These are phyloP conservation scores for Scalopus aquaticus DNA, from an alignment of 2,113 vertebrate genomes.

Conservation along the genomic window DNA sequence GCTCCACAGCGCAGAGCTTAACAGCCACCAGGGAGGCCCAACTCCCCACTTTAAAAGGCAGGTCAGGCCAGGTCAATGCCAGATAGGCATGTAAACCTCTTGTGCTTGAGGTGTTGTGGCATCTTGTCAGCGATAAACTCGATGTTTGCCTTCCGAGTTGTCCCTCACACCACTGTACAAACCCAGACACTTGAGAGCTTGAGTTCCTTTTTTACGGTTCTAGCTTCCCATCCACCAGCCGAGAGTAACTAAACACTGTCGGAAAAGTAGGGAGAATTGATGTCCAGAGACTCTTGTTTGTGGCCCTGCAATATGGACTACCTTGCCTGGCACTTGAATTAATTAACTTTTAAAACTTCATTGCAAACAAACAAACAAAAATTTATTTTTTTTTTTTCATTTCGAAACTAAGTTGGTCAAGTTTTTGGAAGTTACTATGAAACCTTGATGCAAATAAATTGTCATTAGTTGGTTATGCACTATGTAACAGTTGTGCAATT, in stretches of 20 bases:
- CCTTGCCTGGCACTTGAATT: not conserved
- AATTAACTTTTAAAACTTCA: not conserved
- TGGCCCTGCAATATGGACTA: not conserved
- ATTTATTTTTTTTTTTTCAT: not conserved
- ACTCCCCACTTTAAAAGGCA: not conserved
- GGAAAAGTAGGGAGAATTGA: not conserved
- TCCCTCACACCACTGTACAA: not conserved
- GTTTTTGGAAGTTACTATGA: not conserved
- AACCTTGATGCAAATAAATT: not conserved
- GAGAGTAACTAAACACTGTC: not conserved
- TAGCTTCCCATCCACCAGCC: no score
- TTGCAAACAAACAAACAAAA: not conserved
- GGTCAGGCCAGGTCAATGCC: not conserved
- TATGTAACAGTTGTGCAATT: not conserved
- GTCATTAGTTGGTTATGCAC: not conserved
- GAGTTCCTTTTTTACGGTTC: not conserved
- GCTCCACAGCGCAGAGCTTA: no score
- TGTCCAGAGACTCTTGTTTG: not conserved
- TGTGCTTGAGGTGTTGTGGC: not conserved
- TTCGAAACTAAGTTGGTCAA: no score
- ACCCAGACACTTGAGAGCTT: not conserved
- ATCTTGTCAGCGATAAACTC: not conserved
- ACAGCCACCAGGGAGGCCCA: no score
- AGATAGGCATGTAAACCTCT: not conserved
- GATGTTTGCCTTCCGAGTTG: not conserved